Base-by-base conservation (phyloP, 2,888 invertebrate species). In the Thymelicus lineola region DNA sequence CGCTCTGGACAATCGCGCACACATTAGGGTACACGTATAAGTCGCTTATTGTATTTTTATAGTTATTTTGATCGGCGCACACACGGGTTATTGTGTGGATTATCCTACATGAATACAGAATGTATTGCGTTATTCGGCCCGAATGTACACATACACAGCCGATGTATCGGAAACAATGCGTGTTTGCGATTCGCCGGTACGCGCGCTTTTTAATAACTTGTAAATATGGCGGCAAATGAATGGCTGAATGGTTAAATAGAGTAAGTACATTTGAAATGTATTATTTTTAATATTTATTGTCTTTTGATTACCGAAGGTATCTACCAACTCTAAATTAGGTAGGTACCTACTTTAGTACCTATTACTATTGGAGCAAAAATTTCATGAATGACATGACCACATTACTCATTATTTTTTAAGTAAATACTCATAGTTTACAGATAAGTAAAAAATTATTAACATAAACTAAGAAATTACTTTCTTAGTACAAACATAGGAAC, bases 41-140 rank as follows among this genome's bases (percentile, higher is more conserved):
- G 91, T 91, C 88, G 87, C 91, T 91, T 90, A 92, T 91, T 92
- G 91, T 93, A 91, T 89, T 91, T 93, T 93, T 92, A 92, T 92
- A 91, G 91, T 91, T 93, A 93, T 93, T 93, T 91, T 91, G 91
- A 92, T 93, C 88, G 89, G 80, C 78, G 76, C 85, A 88, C 84
- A 88, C 87, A 86, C 82, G 83, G 83, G 86, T 86, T 86, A 86
- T 88, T 89, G 82, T 83, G 86, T 83, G 83, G 78, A 79, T 80
- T 76, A 78, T 78, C 76, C 76, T 72, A 61, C 72, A 78, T 78
- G 78, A 78, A 77, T 78, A 76, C 77, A 75, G 72, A 77, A 78
- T 76, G 86, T 83, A 88, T 88, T 88, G 84, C 83, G 84, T 84
- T 84, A 84, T 88, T 89, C 87, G 87, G 79, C 77, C 73, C 76